phyloP scores from a whole-genome alignment of 2,888 invertebrate genomes.

The Ennomos fuscantarius region DNA sequence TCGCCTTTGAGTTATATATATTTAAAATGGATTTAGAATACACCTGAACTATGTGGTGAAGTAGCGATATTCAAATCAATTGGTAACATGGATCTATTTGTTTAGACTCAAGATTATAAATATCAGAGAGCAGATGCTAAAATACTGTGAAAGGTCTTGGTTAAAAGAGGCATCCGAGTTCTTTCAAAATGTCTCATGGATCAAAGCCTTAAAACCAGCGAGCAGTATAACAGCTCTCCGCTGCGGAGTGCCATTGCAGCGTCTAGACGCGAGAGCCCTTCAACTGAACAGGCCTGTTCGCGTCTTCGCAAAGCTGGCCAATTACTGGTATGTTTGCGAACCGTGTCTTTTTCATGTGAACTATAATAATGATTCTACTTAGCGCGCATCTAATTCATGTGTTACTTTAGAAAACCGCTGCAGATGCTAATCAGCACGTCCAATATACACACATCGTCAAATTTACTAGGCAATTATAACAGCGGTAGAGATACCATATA shows the following conservation, averaged over 20 bases:
- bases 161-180: not conserved
- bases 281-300: conserved; percentile 6
- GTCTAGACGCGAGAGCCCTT: conserved; percentile 25
- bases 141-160: too few species aligned
- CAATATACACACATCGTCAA: not conserved
- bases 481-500: conserved; percentile 10
- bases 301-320: conserved; percentile 20
- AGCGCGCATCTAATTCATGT: too few species aligned
- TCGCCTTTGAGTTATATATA: too few species aligned
- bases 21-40: too few species aligned
- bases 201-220: conserved; percentile 11
- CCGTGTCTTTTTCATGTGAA: too few species aligned
- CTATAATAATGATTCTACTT: too few species aligned
- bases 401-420: too few species aligned
- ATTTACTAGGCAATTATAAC: conserved; percentile 19
- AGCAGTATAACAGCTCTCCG: conserved; percentile 17
- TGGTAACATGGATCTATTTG: too few species aligned
- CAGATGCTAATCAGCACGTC: not conserved
- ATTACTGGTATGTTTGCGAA: conserved; percentile 10
- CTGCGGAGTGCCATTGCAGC: conserved; percentile 13
- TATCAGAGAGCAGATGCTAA: too few species aligned
- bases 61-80: too few species aligned
- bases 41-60: too few species aligned
- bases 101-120: too few species aligned
- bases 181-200: conserved; percentile 2